Percentiles rank a stretch among this genome's conserved stretches.
Conservation (phyloP, 2,888 invertebrate species). For the Melangyna quadrimaculata region DNA sequence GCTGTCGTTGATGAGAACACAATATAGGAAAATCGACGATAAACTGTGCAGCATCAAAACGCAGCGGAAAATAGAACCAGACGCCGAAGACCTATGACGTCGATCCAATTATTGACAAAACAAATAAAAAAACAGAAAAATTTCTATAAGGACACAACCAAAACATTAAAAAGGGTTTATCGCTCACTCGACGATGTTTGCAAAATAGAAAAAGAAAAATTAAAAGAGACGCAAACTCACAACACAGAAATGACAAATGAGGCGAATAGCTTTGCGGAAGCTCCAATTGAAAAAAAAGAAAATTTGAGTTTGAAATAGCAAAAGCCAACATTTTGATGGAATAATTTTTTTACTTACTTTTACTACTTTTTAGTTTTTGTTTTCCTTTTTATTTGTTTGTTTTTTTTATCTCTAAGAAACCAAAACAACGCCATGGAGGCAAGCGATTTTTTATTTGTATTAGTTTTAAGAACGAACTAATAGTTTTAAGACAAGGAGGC, state of each 20-base stretch:
- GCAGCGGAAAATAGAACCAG: not conserved
- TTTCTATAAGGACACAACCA: not conserved
- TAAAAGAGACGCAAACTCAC: no score
- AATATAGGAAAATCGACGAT: not conserved
- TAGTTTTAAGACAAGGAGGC: no score
- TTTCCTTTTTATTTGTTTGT: no score
- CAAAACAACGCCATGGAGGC: no score
- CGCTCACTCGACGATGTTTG: not conserved
- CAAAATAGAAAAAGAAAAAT: not conserved
- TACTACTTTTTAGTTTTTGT: no score
- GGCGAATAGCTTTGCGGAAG: constrained; percentile 31
- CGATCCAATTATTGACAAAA: not conserved
- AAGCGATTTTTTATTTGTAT: no score
- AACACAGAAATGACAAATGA: not conserved
- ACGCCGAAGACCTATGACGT: not conserved
- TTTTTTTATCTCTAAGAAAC: no score
- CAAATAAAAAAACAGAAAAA: not conserved
- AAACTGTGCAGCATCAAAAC: not conserved
- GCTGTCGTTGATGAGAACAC: not conserved
- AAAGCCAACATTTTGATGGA: no score
- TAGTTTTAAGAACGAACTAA: no score
- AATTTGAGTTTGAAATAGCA: no score
- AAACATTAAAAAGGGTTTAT: not conserved
- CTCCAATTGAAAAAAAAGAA: not conserved
- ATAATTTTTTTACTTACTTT: no score